A percentile compares a stretch with the other conserved stretches of the same genome.
Conservation (phyloP, 2,888 invertebrate genomes). For the Microctonus brassicae region DNA sequence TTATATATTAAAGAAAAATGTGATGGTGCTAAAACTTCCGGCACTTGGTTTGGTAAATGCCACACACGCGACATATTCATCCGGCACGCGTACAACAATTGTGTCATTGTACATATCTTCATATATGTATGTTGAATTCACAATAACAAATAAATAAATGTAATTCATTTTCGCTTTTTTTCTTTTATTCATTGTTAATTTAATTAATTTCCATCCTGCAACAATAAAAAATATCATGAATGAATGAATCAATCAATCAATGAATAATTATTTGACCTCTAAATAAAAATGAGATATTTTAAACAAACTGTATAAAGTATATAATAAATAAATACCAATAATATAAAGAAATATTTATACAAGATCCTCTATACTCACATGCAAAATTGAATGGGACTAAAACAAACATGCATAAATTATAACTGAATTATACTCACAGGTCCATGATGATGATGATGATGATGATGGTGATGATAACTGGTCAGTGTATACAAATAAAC, state of each 20-base stretch:
- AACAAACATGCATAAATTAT: conserved; percentile 61
- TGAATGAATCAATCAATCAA: neutral
- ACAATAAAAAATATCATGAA: neutral
- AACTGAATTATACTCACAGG: no score
- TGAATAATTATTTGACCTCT: no score
- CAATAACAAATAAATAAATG: neutral
- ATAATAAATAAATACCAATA: no score
- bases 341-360: neutral
- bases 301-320: no score
- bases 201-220: neutral
- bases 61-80: conserved; percentile 58
- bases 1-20: neutral
- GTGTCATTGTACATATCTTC: neutral
- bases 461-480: no score
- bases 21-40: conserved; percentile 54
- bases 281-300: neutral
- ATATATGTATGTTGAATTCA: neutral
- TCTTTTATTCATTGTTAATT: neutral
- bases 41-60: conserved; percentile 33
- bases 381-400: conserved; percentile 42
- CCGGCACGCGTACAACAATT: conserved; percentile 36
- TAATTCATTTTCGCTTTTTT: no score
- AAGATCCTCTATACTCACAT: neutral
- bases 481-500: conserved; percentile 5
- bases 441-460: no score